These are phyloP conservation scores for Nemopilema nomurai DNA, from an alignment of 30 jellyfish, hydroid and myxozoan genomes.

Conservation along the genomic window DNA sequence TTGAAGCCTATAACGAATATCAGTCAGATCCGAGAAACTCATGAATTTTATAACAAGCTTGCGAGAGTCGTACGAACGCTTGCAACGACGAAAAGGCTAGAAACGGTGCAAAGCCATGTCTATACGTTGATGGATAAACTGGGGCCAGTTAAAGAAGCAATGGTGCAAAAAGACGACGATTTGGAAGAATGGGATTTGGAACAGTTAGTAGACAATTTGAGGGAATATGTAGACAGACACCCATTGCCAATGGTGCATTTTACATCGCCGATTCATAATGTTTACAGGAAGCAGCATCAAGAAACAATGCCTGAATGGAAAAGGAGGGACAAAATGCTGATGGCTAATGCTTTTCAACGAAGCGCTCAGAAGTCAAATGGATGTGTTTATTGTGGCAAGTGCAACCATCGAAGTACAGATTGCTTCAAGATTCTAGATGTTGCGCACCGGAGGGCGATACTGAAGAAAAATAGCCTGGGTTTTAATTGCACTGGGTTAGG, in stretches of 20 bases:
- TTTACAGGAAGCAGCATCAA: constrained; percentile 2
- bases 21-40: too few relatives aligned
- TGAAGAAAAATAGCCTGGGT: constrained; percentile 12
- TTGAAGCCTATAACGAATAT: too few relatives aligned
- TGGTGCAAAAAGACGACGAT: constrained; percentile 31
- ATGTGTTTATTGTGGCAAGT: constrained; percentile 21
- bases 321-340: constrained; percentile 18
- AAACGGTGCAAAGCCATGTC: constrained; percentile 36
- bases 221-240: constrained; percentile 20
- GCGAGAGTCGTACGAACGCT: too few relatives aligned
- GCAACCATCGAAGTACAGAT: constrained; percentile 25
- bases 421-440: constrained; percentile 23
- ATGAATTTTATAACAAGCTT: too few relatives aligned
- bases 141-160: constrained; percentile 48
- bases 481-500: constrained; percentile 36
- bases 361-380: constrained; percentile 2
- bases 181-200: constrained; percentile 56
- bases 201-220: constrained; percentile 38
- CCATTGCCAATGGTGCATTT: constrained; percentile 1
- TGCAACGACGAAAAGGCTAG: too few relatives aligned
- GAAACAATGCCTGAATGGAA: too few relatives aligned
- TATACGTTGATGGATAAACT: constrained; percentile 45
- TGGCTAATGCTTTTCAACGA: constrained; percentile 18
- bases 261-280: not conserved
- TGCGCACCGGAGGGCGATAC: constrained; percentile 46